Percentiles rank a stretch among this genome's conserved stretches.
Conservation (phyloP, 2,113 vertebrate species). For the Panthera leo region DNA sequence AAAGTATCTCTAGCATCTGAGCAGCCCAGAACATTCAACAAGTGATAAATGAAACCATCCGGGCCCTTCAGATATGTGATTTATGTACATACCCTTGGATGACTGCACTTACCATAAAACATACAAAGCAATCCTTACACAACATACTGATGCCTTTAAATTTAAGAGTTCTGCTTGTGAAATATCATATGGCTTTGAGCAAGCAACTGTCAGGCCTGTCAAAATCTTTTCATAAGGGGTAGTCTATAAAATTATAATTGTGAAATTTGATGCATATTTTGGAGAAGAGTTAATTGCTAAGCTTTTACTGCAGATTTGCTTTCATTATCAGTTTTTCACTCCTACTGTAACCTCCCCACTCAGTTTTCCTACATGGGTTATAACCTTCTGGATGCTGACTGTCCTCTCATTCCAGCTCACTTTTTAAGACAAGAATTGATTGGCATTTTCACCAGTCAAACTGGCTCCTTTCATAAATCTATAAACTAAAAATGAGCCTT, state of each 20-base stretch:
- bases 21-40: slow-evolving; percentile 61
- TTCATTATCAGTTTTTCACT: slow-evolving; percentile 48
- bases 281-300: slow-evolving; percentile 66
- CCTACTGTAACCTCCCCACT: slow-evolving; percentile 47
- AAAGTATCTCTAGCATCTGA: slow-evolving; percentile 57
- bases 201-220: slow-evolving; percentile 42
- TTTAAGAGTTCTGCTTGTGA: slow-evolving; percentile 46
- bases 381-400: slow-evolving; percentile 64
- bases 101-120: slow-evolving; percentile 7
- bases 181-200: slow-evolving; percentile 46
- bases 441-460: slow-evolving; percentile 60
- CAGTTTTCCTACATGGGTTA: slow-evolving; percentile 75
- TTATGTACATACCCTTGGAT: slow-evolving; percentile 15
- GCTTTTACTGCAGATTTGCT: slow-evolving; percentile 50
- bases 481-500: slow-evolving; percentile 69
- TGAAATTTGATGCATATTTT: slow-evolving; percentile 65
- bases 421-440: slow-evolving; percentile 72
- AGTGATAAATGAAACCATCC: slow-evolving; percentile 50
- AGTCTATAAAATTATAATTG: slow-evolving; percentile 61
- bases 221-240: slow-evolving; percentile 51
- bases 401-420: slow-evolving; percentile 66
- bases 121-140: slow-evolving; percentile 5
- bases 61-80: slow-evolving; percentile 53
- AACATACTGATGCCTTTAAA: not conserved
- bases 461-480: slow-evolving; percentile 69